phyloP scores from a whole-genome alignment of 2,888 invertebrate species.

The Cataglyphis albicans region DNA sequence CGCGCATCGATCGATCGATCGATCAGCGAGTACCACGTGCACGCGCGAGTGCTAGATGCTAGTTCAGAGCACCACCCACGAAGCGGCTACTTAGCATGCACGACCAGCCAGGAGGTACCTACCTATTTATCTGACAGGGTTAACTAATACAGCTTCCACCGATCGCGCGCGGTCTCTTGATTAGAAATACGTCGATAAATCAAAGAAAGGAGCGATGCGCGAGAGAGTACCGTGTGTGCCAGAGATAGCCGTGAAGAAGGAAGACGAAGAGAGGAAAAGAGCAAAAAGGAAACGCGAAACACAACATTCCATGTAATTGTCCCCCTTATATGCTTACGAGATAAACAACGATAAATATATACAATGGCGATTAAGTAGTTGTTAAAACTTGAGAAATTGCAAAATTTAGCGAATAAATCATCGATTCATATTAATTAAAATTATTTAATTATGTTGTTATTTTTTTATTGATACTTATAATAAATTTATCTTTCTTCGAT shows the following conservation, averaged over 20 bases:
- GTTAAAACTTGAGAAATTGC: neutral
- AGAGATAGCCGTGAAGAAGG: conserved; percentile 3
- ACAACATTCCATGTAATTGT: conserved; percentile 34
- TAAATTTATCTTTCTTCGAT: neutral
- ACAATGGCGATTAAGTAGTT: neutral
- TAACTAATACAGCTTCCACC: conserved; percentile 82
- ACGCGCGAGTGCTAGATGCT: conserved; percentile 74
- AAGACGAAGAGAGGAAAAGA: conserved; percentile 15
- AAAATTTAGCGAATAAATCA: neutral
- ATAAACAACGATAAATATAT: conserved; percentile 7
- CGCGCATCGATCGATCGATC: conserved; percentile 73
- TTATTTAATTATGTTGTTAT: neutral
- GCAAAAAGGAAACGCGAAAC: conserved; percentile 14
- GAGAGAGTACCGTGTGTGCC: neutral
- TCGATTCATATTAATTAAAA: neutral
- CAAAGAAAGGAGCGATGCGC: conserved; percentile 61
- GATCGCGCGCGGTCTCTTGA: conserved; percentile 77
- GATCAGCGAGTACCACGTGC: conserved; percentile 77
- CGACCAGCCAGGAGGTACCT: conserved; percentile 78
- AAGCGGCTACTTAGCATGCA: conserved; percentile 83
- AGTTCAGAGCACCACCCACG: conserved; percentile 82
- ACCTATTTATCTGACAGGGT: conserved; percentile 83
- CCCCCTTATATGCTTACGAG: conserved; percentile 7
- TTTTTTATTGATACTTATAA: neutral
- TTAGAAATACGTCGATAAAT: conserved; percentile 82